Evolutionary conservation across 2,113 vertebrate species (phyloP), one percentile per base, ranked within the genome.

Genomic region (Toxotes chatareus): DNA sequence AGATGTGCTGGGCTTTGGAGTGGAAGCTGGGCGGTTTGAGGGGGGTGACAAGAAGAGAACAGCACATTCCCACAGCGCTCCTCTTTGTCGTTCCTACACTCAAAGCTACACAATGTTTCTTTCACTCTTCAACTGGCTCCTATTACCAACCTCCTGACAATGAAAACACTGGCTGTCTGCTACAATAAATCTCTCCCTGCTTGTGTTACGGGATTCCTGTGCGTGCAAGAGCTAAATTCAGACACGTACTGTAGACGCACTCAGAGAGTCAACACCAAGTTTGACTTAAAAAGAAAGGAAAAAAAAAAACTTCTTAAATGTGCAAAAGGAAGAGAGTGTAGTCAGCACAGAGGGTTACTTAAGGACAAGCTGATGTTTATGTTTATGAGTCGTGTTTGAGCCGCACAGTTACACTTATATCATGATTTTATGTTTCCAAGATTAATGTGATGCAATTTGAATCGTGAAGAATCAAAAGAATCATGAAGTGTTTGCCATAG

Each of bases 41-140:
- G 10, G 73, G 68, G 76, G 63, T 62, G 81, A 76, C 73, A 77
- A 27, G 83, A 80, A 85, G 73, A 76, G 85, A 90, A 88, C 79
- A 72, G 83, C 64, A 61, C 83, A 71, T 80, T 86, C 77, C 74
- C 86, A 38, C 76, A 57, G 81, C 42, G 34, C 62, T 82, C 34
- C 77, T 86, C 63, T 31, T 75, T 64, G 16, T 57, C 60, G 80
- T 83, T 78, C 70, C 69, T 69, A 51, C 82, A 76, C 80, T 90
- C 80, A 85, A 62, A 80, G 80, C 85, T 66, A 51, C 83, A 83
- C 83, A 77, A 61, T 83, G 89, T 88, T 89, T 92, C 84, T 80
- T 86, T 87, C 87, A 80, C 82, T 88, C 87, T 83, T 89, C 85
- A 84, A 84, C 66, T 76, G 89, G 80, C 89, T 87, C 84, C 84